Evolutionary conservation across 2,888 invertebrate species (phyloP), one percentile per base, ranked within the genome.

Genomic region (Melanophora roralis): DNA sequence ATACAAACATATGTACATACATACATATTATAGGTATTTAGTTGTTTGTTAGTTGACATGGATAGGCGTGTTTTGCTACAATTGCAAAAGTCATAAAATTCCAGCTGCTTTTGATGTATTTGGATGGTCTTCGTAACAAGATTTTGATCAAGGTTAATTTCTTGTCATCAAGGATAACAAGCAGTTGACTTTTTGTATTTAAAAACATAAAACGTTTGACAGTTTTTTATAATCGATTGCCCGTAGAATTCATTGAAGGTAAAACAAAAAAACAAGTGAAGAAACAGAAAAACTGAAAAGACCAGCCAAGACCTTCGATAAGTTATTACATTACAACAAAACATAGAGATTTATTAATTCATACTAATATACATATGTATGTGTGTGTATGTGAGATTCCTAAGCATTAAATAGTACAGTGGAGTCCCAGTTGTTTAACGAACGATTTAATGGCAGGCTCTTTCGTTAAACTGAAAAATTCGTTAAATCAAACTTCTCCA

Each of bases 31-130:
- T 34, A 34, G 14, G 6, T 16, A 16, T 43, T 16, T 9, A 11
- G 4, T 38, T 12, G 43, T 43, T 43, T 9, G 45, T 45, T 43
- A 19, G 19, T 38, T n/a, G 19, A 9, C 8, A 6, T 34, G 49
- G 67, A 55, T 55, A 67, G 78, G 72, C 72, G 69, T 62, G 43
- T 47, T 51, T 6, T 73, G 68, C 59, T 62, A 67, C 80, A 72
- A 72, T 73, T 80, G 72, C 72, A 80, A 57, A 67, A 49, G 57
- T 57, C 72, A 76, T 76, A 73, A 59, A 77, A 73, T 53, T 72
- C 51, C 80, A 80, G 72, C 80, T 80, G 80, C 51, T 27, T 38
- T 40, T 57, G 32, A 21, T 45, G 45, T 64, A 47, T 47, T 32
- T 43, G 21, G 55, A 64, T 45, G 62, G 32, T 21, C 21, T 40